Evolutionary conservation across 2,888 invertebrate species (phyloP).

Genomic region (Euclidia mi): DNA sequence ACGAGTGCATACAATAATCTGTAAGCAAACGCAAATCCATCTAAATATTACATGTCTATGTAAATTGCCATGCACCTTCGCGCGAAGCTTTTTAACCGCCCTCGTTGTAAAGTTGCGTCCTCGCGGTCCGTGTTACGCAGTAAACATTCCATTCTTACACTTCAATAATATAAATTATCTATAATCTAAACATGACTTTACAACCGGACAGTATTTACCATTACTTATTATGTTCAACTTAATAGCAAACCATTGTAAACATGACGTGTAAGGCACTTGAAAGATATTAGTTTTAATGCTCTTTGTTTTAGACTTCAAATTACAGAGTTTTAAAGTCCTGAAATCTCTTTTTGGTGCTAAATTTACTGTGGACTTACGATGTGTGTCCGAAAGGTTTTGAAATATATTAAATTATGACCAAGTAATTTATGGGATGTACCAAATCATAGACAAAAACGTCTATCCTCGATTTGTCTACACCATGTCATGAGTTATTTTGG

Average conservation of each 20-base stretch:
- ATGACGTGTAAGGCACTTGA: conserved; percentile 7
- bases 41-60: conserved; percentile 58
- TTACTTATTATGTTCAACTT: conserved; percentile 41
- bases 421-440: too few species aligned
- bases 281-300: conserved; percentile 2
- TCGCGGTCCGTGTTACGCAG: conserved; percentile 89
- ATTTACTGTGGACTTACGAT: too few species aligned
- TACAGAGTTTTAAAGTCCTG: too few species aligned
- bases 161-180: conserved; percentile 78
- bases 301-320: conserved; percentile 6
- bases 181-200: conserved; percentile 75
- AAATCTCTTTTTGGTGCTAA: too few species aligned
- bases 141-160: conserved; percentile 81
- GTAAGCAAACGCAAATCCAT: not conserved
- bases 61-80: conserved; percentile 68
- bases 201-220: conserved; percentile 22
- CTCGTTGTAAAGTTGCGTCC: conserved; percentile 84
- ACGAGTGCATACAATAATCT: too few species aligned
- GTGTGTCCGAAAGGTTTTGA: too few species aligned
- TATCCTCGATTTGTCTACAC: too few species aligned
- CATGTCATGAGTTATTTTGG: too few species aligned
- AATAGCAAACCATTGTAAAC: conserved; percentile 43
- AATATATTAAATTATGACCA: too few species aligned
- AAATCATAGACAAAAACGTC: too few species aligned
- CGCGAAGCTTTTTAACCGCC: conserved; percentile 85